Evolutionary conservation across 30 jellyfish, hydroid and myxozoan species (phyloP).

Genomic region (Aurelia aurita complex sp. Pacific): DNA sequence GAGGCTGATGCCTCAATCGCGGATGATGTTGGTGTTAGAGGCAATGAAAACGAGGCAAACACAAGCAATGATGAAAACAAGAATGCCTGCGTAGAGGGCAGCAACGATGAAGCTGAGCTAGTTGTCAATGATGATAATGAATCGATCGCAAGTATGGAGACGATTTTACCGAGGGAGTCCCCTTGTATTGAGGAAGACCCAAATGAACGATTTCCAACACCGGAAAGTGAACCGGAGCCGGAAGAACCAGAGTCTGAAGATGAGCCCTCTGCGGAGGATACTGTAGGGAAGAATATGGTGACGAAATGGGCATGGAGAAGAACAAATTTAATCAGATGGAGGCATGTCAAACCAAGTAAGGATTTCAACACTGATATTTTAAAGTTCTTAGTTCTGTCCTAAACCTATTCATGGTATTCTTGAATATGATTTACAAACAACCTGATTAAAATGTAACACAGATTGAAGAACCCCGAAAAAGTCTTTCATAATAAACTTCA

Average conservation of each 20-base stretch:
- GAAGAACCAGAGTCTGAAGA: conserved; percentile 20
- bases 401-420: background rate
- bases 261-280: background rate
- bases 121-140: conserved; percentile 1
- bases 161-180: conserved; percentile 45
- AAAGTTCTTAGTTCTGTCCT: background rate
- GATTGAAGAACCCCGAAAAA: too few relatives aligned
- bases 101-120: conserved; percentile 18
- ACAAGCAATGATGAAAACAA: background rate
- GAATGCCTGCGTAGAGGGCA: background rate
- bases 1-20: too few relatives aligned
- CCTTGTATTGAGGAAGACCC: conserved; percentile 6
- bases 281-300: background rate
- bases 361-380: background rate
- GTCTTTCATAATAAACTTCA: too few relatives aligned
- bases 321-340: conserved; percentile 34
- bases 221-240: conserved; percentile 36
- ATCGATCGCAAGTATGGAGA: conserved; percentile 26
- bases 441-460: too few relatives aligned
- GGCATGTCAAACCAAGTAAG: conserved; percentile 35
- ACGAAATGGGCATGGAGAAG: conserved; percentile 17
- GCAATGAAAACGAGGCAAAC: background rate
- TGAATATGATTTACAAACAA: too few relatives aligned
- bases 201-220: conserved; percentile 32
- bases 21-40: background rate